phyloP scores from a whole-genome alignment of 2,888 invertebrate species.

The Platycheirus albimanus region DNA sequence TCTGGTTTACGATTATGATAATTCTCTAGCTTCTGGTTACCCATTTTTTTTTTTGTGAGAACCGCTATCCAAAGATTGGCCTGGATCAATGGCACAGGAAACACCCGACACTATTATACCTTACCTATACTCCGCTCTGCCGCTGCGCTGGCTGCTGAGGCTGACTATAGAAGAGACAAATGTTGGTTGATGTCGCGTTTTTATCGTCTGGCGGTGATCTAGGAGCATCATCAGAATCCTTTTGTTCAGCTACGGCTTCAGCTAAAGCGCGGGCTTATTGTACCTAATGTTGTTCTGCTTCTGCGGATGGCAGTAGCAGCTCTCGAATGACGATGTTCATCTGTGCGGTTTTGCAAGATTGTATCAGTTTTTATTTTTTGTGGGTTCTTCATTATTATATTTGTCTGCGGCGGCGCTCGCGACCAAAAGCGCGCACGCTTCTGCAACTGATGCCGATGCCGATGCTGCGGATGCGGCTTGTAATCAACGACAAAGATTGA shows the following conservation, averaged over 20 bases:
- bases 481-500: conserved; percentile 63
- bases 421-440: conserved; percentile 35
- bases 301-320: conserved; percentile 60
- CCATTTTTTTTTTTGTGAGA: conserved; percentile 18
- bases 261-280: conserved; percentile 22
- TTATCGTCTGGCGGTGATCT: conserved; percentile 69
- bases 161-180: conserved; percentile 61
- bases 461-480: conserved; percentile 5
- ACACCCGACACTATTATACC: conserved; percentile 39
- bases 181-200: conserved; percentile 67
- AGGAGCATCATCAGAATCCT: conserved; percentile 53
- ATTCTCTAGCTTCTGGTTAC: conserved; percentile 69
- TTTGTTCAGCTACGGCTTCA: conserved; percentile 53
- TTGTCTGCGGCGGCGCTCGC: conserved; percentile 61
- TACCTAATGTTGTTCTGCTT: conserved; percentile 20
- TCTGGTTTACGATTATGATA: conserved; percentile 69
- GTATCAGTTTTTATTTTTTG: conserved; percentile 51
- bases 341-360: conserved; percentile 72
- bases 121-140: too few species aligned
- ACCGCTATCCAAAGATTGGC: conserved; percentile 48
- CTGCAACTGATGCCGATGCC: too few species aligned
- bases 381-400: conserved; percentile 47
- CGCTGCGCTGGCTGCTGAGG: too few species aligned
- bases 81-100: conserved; percentile 63
- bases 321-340: conserved; percentile 63